phyloP scores from a whole-genome alignment of 2,113 vertebrate genomes.

The Scophthalmus maximus region DNA sequence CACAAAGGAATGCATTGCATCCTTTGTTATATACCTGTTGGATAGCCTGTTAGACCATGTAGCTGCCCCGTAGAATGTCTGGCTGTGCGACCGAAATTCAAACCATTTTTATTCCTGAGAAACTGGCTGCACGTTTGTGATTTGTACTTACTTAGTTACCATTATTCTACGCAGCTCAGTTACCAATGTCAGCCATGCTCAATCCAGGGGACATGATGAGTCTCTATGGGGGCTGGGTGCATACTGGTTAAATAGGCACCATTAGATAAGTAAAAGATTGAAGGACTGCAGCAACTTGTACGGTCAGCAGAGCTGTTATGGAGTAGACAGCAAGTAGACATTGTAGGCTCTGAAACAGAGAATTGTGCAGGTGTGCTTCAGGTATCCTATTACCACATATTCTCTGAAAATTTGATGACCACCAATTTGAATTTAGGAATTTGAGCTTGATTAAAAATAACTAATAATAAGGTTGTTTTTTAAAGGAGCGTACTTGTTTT shows the following conservation, averaged over 20 bases:
- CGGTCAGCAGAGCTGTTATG: not conserved
- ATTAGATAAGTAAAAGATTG: not conserved
- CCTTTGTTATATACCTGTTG: slow-evolving; percentile 22
- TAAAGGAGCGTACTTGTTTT: no score
- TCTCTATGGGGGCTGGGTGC: not conserved
- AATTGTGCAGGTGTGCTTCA: no score
- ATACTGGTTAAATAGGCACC: not conserved
- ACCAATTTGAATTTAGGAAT: no score
- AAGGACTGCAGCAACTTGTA: not conserved
- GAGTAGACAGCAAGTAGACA: not conserved
- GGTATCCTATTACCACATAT: no score
- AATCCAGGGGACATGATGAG: not conserved
- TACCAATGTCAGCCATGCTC: slow-evolving; percentile 2
- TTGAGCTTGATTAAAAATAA: no score
- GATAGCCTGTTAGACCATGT: slow-evolving; percentile 12
- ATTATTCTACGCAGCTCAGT: slow-evolving; percentile 41
- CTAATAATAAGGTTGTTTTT: no score
- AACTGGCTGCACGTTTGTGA: slow-evolving; percentile 23
- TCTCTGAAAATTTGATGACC: no score
- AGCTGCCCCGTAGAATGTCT: slow-evolving; percentile 13
- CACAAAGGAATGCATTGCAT: slow-evolving; percentile 23
- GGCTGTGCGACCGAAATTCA: slow-evolving; percentile 23
- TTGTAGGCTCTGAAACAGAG: no score
- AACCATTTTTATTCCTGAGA: slow-evolving; percentile 40
- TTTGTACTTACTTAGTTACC: slow-evolving; percentile 45